Percentiles rank a stretch among this genome's conserved stretches.
These are phyloP conservation scores for Drosophila picticornis DNA, from an alignment of 2,888 invertebrate genomes.

Conservation along the genomic window DNA sequence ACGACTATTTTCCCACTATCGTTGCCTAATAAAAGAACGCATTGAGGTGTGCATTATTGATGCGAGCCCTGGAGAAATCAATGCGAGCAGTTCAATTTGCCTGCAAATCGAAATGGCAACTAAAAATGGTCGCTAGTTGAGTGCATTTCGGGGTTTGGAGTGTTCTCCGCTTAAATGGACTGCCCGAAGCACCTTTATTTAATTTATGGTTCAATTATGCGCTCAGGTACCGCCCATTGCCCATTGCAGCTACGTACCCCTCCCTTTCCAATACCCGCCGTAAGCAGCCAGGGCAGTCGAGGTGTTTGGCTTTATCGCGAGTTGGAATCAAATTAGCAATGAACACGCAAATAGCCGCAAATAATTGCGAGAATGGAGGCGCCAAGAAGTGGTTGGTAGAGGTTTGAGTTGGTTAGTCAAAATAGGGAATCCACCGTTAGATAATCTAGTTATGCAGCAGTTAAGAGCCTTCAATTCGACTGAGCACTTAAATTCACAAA, in stretches of 20 bases:
- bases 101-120: constrained; percentile 29
- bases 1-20: neutral
- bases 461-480: constrained; percentile 4
- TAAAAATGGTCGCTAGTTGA: constrained; percentile 37
- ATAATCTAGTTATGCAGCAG: constrained; percentile 24
- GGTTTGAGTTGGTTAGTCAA: neutral
- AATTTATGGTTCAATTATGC: constrained; percentile 79
- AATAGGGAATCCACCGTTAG: constrained; percentile 8
- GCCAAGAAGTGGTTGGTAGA: constrained; percentile 1
- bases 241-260: constrained; percentile 23
- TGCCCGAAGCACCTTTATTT: constrained; percentile 42
- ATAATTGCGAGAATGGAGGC: constrained; percentile 46
- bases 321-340: constrained; percentile 74
- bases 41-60: constrained; percentile 49
- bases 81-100: constrained; percentile 58
- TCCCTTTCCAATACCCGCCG: neutral
- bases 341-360: constrained; percentile 74
- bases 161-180: constrained; percentile 8
- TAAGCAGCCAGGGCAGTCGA: constrained; percentile 18
- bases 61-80: constrained; percentile 33
- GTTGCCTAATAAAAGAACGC: constrained; percentile 2
- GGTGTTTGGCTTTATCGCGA: constrained; percentile 68
- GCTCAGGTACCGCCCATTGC: constrained; percentile 51
- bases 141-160: constrained; percentile 40
- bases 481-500: constrained; percentile 60